phyloP scores from a whole-genome alignment of 1,140 invertebrate genomes.

The Callitettix versicolor region DNA sequence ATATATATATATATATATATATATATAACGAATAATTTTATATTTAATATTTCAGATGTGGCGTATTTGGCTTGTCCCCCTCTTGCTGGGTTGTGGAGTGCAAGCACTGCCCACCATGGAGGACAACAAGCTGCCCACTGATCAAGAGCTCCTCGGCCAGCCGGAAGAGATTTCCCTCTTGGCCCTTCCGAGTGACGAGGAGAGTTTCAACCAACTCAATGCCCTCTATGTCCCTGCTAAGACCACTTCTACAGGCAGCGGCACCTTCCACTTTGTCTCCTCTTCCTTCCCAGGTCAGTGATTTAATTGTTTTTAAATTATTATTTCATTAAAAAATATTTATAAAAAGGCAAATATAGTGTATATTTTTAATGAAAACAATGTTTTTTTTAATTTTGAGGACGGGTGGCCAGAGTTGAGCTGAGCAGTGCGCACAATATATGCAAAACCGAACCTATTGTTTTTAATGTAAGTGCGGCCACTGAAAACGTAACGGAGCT shows the following conservation, averaged over 20 bases:
- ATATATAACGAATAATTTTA: too few species aligned
- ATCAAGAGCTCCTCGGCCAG: conserved; percentile 22
- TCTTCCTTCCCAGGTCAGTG: conserved; percentile 24
- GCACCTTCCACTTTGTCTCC: conserved; percentile 22
- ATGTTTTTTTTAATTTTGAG: too few species aligned
- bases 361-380: too few species aligned
- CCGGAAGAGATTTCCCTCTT: conserved; percentile 19
- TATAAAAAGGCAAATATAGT: too few species aligned
- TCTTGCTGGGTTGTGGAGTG: conserved; percentile 5
- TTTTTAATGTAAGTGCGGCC: too few species aligned
- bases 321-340: too few species aligned
- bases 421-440: too few species aligned
- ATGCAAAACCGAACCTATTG: too few species aligned
- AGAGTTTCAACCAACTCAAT: conserved; percentile 24
- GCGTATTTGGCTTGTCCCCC: conserved; percentile 6
- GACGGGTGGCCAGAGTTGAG: too few species aligned
- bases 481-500: too few species aligned
- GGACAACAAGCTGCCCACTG: conserved; percentile 22
- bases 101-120: conserved; percentile 10
- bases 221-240: conserved; percentile 8
- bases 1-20: too few species aligned
- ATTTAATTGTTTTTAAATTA: background rate
- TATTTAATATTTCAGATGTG: conserved; percentile 7
- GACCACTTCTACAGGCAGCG: conserved; percentile 7
- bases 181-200: conserved; percentile 23